phyloP scores from a whole-genome alignment of 2,113 vertebrate species.

The Notechis scutatus region DNA sequence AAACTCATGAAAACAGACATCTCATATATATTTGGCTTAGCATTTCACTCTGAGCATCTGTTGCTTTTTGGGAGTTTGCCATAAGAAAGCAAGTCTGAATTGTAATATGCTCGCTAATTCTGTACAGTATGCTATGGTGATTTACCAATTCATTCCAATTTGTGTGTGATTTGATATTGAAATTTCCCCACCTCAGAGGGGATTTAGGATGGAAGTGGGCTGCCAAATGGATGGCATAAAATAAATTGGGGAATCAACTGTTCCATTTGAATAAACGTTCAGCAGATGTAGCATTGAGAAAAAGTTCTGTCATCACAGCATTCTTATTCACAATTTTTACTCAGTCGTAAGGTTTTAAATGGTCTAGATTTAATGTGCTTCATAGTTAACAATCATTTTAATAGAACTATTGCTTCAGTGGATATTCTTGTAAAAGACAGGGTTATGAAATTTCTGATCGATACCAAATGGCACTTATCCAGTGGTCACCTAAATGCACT shows the following conservation, averaged over 20 bases:
- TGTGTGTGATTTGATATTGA: background rate
- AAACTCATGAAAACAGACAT: background rate
- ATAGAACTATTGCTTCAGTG: background rate
- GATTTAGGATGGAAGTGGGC: background rate
- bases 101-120: background rate
- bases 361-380: background rate
- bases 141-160: background rate
- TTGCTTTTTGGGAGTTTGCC: background rate
- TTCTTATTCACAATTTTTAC: background rate
- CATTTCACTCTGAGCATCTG: background rate
- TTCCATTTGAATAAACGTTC: background rate
- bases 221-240: background rate
- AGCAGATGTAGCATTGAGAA: background rate
- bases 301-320: background rate
- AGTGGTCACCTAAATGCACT: background rate
- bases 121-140: background rate
- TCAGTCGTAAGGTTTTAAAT: background rate
- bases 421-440: background rate
- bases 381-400: background rate
- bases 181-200: background rate
- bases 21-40: background rate
- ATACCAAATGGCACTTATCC: background rate
- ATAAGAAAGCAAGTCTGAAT: background rate
- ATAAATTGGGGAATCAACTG: background rate
- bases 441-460: background rate